Evolutionary conservation across 2,113 vertebrate species (phyloP).

Genomic region (Paramisgurnus dabryanus): DNA sequence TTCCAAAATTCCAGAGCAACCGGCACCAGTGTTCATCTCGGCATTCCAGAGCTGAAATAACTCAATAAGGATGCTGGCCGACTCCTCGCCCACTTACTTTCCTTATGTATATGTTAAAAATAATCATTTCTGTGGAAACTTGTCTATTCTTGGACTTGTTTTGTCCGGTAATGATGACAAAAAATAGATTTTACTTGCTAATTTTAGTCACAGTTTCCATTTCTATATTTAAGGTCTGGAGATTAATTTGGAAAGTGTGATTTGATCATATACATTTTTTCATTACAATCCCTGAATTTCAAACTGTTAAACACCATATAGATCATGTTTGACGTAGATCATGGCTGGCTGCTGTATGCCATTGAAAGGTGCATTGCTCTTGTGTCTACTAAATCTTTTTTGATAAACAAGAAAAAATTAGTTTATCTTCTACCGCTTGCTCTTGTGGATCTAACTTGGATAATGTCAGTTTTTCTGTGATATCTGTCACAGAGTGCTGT

Average conservation of each 20-base stretch:
- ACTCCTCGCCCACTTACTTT: background rate
- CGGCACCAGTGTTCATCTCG: conserved; percentile 47
- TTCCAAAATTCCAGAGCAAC: conserved; percentile 49
- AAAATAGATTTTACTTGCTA: background rate
- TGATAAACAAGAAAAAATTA: conserved; percentile 15
- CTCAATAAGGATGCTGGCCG: conserved; percentile 37
- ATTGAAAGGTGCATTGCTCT: conserved; percentile 36
- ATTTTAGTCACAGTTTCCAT: background rate
- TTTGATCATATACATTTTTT: background rate
- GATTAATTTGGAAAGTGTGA: background rate
- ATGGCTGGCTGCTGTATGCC: conserved; percentile 1
- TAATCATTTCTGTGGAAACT: conserved; percentile 9
- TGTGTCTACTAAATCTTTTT: conserved; percentile 48
- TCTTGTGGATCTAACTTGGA: background rate
- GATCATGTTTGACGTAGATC: conserved; percentile 29
- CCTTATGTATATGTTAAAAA: conserved; percentile 26
- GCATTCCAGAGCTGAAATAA: conserved; percentile 52
- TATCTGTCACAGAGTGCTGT: conserved; percentile 15
- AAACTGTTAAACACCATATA: conserved; percentile 5
- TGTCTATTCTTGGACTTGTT: conserved; percentile 26
- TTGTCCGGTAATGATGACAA: background rate
- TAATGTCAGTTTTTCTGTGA: background rate
- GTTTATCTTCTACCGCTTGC: conserved; percentile 24
- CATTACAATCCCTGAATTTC: background rate
- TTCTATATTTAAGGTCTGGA: background rate